phyloP scores from a whole-genome alignment of 2,888 invertebrate genomes.

The Eledone cirrhosa region DNA sequence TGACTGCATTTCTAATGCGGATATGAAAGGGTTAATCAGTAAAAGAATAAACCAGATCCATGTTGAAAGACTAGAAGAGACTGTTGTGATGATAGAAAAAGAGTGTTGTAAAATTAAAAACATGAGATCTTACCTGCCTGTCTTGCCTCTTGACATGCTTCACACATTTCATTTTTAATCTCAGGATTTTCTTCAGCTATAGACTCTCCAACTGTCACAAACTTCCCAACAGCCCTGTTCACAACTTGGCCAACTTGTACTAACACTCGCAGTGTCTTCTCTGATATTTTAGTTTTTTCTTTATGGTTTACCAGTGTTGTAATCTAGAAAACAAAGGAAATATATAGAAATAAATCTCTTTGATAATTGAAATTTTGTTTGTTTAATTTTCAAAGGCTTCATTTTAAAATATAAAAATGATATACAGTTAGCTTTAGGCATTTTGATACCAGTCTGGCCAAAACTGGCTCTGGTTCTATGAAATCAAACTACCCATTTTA shows the following conservation, averaged over 20 bases:
- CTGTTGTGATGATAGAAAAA: too few species aligned
- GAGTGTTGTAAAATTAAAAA: neutral
- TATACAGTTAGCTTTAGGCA: too few species aligned
- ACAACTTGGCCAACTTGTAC: slow-evolving; percentile 95
- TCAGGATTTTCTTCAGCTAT: slow-evolving; percentile 98
- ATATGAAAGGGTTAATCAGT: too few species aligned
- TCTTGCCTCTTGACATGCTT: slow-evolving; percentile 96
- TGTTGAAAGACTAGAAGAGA: too few species aligned
- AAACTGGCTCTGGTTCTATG: too few species aligned
- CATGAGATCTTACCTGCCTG: slow-evolving; percentile 80
- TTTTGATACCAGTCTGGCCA: too few species aligned
- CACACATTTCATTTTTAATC: slow-evolving; percentile 96
- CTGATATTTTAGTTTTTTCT: slow-evolving; percentile 70
- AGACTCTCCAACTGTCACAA: slow-evolving; percentile 97
- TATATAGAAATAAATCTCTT: neutral
- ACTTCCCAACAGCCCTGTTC: slow-evolving; percentile 94
- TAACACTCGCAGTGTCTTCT: slow-evolving; percentile 77
- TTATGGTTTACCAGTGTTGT: slow-evolving; percentile 88
- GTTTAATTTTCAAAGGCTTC: too few species aligned
- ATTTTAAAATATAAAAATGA: too few species aligned
- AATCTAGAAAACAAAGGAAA: slow-evolving; percentile 72
- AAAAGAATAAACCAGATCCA: too few species aligned
- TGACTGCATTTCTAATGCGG: too few species aligned
- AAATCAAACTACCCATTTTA: too few species aligned
- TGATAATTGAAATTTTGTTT: too few species aligned